Evolutionary conservation across 2,888 invertebrate species (phyloP).

Genomic region (Drosophila sordidula): DNA sequence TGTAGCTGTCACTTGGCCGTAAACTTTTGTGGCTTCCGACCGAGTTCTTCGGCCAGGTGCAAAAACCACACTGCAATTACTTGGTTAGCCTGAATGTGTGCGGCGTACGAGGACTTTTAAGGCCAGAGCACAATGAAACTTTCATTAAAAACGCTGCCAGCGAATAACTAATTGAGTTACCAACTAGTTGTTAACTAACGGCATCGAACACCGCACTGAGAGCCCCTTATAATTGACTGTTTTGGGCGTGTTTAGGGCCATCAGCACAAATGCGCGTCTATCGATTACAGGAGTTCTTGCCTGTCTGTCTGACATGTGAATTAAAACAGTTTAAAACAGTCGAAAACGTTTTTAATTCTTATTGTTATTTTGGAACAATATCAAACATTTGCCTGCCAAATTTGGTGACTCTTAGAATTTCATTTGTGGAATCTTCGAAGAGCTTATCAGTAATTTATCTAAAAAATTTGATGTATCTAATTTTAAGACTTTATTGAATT

Average conservation of each 20-base stretch:
- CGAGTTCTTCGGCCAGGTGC: constrained; percentile 49
- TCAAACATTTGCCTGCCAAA: no score
- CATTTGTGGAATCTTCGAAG: no score
- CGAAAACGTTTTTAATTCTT: no score
- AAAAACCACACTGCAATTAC: constrained; percentile 62
- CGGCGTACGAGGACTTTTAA: constrained; percentile 16
- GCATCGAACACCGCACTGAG: neutral
- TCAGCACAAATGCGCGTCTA: neutral
- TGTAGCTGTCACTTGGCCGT: constrained; percentile 52
- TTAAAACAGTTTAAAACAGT: no score
- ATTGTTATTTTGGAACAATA: no score
- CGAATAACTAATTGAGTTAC: constrained; percentile 18
- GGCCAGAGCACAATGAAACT: neutral
- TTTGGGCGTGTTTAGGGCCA: neutral
- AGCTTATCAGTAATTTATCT: no score
- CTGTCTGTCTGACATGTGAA: no score
- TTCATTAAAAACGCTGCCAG: neutral
- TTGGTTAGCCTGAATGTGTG: constrained; percentile 36
- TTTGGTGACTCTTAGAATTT: no score
- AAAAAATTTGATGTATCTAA: no score
- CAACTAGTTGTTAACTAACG: constrained; percentile 17
- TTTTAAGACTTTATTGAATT: no score
- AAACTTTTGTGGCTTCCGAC: constrained; percentile 46
- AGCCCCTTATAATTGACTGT: neutral
- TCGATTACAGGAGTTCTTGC: neutral